phyloP scores from a whole-genome alignment of 2,797 vertebrate species.

The Tapirus indicus region DNA sequence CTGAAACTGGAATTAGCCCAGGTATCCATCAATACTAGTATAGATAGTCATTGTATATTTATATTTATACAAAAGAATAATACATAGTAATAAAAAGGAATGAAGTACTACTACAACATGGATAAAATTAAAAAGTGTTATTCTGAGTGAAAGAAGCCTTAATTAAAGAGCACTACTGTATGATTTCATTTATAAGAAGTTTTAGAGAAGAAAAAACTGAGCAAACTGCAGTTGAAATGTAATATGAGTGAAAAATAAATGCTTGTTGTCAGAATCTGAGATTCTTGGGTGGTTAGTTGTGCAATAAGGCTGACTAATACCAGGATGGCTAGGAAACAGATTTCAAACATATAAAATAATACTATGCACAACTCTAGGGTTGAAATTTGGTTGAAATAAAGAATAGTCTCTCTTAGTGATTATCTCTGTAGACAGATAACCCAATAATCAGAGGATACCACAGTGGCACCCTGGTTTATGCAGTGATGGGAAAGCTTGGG shows the following conservation, averaged over 20 bases:
- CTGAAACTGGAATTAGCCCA: neutral
- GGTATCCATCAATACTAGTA: neutral
- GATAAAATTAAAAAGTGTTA: neutral
- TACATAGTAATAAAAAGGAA: neutral
- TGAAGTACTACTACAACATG: neutral
- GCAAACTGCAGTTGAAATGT: neutral
- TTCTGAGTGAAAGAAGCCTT: neutral
- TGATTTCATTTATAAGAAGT: neutral
- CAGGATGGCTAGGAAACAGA: neutral
- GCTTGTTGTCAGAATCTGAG: neutral
- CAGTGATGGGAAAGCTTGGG: neutral
- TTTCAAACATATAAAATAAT: slow-evolving; percentile 10
- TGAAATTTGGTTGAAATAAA: slow-evolving; percentile 22
- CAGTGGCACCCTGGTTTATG: neutral
- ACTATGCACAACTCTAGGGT: neutral
- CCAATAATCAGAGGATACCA: neutral
- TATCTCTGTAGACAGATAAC: neutral
- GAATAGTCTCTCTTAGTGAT: neutral
- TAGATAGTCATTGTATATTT: neutral
- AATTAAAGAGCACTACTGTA: neutral
- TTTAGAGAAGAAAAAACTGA: neutral
- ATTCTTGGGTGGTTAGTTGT: neutral
- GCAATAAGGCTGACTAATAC: neutral
- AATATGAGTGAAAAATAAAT: neutral
- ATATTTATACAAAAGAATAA: neutral